Base-by-base conservation (phyloP, 2,888 invertebrate genomes). In the Heterodera filipjevi region DNA sequence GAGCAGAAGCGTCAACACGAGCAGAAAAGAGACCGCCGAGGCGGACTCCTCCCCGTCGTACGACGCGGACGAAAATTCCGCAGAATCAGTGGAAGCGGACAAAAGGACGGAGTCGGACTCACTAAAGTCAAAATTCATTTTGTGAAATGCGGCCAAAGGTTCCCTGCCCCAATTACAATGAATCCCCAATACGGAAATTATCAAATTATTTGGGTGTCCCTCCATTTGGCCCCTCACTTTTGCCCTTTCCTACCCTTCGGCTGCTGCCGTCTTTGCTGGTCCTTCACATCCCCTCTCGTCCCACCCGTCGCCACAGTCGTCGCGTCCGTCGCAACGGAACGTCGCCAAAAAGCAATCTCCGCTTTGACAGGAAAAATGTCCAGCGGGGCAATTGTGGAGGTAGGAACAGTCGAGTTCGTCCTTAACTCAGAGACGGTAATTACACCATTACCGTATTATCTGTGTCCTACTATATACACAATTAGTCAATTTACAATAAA, bases 341-440 rank as follows among this genome's bases (percentile, higher is more conserved):
- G 22, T 49, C 39, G 73, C 73, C 49, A 30, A 73, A 30, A 73
- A 64, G 64, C 73, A 73, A 27, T 73, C 73, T 2, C 73, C 73
- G 35, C 44, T 49, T 33, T 49, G 73, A 6, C 73, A 73, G 3
- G 64, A 33, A 27, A 73, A 33, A 33, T 49, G 35, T 3, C 73
- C 73, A 22, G 73, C 14, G 22, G 73, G 73, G n/a, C 73, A 73
- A 1, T 73, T 33, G 39, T 73, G 73, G n/a, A 73, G 64, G 27
- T 73, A 73, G 3, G 35, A n/a, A 35, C 73, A 73, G 35, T 49
- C 35, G 3, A 73, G n/a, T 6, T 64, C 73, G n/a, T 73, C 73
- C 35, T 73, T 27, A 59, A 59, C 59, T 59, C 27, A n/a, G 39
- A 39, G n/a, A n/a, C n/a, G n/a, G n/a, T n/a, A n/a, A n/a, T n/a